Evolutionary conservation across 2,797 vertebrate genomes (phyloP).

Genomic region (Cottoperca gobio): DNA sequence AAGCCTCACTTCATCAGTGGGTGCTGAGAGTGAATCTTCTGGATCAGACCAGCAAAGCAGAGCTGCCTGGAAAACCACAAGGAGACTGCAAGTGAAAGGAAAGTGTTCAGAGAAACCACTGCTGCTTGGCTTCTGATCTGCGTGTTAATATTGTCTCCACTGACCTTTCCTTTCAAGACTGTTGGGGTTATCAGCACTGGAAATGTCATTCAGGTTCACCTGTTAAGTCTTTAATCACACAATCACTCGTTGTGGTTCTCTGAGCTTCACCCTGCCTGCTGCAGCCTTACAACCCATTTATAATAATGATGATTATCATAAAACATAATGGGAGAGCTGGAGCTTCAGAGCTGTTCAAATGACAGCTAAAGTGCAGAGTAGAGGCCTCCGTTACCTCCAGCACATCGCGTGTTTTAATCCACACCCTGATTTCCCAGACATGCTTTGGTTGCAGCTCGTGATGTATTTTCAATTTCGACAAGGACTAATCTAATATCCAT

Average conservation of each 20-base stretch:
- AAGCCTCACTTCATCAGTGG: neutral
- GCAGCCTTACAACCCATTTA: conserved; percentile 22
- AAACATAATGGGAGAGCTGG: conserved; percentile 23
- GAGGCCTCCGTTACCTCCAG: conserved; percentile 8
- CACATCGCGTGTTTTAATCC: conserved; percentile 30
- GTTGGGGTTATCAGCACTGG: conserved; percentile 17
- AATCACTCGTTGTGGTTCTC: conserved; percentile 4
- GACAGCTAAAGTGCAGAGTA: neutral
- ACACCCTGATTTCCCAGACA: conserved; percentile 19
- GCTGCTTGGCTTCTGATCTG: conserved; percentile 8
- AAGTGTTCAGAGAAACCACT: neutral
- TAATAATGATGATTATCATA: conserved; percentile 37
- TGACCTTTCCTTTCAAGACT: conserved; percentile 41
- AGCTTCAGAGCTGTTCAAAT: neutral
- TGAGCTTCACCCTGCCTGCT: conserved; percentile 13
- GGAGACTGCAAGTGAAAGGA: conserved; percentile 3
- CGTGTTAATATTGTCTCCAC: conserved; percentile 11
- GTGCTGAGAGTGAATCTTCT: neutral
- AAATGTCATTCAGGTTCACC: conserved; percentile 35
- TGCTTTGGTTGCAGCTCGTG: neutral
- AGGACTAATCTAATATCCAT: conserved; percentile 39
- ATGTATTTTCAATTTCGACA: conserved; percentile 28
- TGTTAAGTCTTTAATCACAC: conserved; percentile 42
- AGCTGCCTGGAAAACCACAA: neutral
- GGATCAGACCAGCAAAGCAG: neutral